These are phyloP conservation scores for Aphodius granarius DNA, from an alignment of 2,888 invertebrate genomes.

Conservation along the genomic window DNA sequence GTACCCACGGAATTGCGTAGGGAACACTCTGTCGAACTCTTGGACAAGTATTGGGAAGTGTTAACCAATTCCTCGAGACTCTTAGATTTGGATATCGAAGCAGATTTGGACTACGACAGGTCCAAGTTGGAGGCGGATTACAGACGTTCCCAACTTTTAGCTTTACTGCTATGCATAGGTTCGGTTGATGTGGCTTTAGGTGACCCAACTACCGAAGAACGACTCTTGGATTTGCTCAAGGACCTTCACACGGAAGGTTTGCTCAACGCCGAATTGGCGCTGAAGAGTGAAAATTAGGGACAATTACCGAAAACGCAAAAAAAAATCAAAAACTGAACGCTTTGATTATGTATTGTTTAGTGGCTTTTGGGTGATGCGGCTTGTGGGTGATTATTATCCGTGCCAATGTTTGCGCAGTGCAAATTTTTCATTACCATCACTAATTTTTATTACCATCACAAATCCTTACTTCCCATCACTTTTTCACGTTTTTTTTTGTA, in stretches of 20 bases:
- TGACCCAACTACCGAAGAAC: constrained; percentile 73
- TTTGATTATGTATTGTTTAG: no score
- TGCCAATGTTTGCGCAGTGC: no score
- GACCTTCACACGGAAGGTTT: constrained; percentile 74
- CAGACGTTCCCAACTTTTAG: constrained; percentile 69
- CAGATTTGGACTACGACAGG: constrained; percentile 58
- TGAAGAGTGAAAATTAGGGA: background rate
- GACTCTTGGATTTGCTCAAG: constrained; percentile 72
- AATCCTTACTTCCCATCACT: no score
- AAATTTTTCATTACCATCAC: no score
- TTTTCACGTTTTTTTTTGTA: background rate
- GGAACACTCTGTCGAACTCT: constrained; percentile 62
- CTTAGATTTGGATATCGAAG: constrained; percentile 65
- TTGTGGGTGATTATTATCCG: no score
- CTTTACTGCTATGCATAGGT: constrained; percentile 77
- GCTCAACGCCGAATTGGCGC: constrained; percentile 45
- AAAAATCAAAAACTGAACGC: no score
- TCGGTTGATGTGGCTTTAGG: constrained; percentile 81
- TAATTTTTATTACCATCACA: no score
- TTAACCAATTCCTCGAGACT: constrained; percentile 63
- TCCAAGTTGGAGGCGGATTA: constrained; percentile 60
- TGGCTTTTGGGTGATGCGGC: no score
- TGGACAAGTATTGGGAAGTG: constrained; percentile 71
- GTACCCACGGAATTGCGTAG: constrained; percentile 71
- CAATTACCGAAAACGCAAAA: no score